Conservation (phyloP, 2,113 vertebrate genomes). For the Chaetorhynchus papuensis region DNA sequence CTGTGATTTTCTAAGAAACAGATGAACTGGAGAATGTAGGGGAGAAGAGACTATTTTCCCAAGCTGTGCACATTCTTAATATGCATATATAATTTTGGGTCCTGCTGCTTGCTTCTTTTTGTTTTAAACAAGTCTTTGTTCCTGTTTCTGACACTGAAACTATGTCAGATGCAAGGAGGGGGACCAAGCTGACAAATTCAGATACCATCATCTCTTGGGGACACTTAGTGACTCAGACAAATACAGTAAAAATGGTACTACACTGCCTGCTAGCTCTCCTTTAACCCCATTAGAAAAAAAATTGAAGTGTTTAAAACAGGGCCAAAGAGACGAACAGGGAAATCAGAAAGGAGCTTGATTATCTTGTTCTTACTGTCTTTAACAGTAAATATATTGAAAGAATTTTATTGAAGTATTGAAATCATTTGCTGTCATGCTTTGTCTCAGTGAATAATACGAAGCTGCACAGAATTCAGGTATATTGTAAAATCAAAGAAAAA, state of each 20-base stretch:
- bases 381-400: background rate
- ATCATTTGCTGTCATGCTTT: background rate
- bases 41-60: background rate
- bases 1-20: background rate
- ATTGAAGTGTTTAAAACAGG: background rate
- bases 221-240: background rate
- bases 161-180: background rate
- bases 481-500: background rate
- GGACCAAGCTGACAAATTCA: background rate
- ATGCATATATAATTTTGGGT: background rate
- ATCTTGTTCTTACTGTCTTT: background rate
- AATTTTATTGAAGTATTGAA: background rate
- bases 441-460: background rate
- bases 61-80: background rate
- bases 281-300: background rate
- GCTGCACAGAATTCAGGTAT: background rate
- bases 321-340: background rate
- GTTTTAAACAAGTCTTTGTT: background rate
- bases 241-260: background rate
- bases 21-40: background rate
- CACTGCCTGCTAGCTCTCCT: background rate
- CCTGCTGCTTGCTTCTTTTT: background rate
- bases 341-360: background rate
- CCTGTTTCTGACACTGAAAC: background rate
- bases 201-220: background rate